Evolutionary conservation across 2,113 vertebrate species (phyloP).

Genomic region (Nestor notabilis): DNA sequence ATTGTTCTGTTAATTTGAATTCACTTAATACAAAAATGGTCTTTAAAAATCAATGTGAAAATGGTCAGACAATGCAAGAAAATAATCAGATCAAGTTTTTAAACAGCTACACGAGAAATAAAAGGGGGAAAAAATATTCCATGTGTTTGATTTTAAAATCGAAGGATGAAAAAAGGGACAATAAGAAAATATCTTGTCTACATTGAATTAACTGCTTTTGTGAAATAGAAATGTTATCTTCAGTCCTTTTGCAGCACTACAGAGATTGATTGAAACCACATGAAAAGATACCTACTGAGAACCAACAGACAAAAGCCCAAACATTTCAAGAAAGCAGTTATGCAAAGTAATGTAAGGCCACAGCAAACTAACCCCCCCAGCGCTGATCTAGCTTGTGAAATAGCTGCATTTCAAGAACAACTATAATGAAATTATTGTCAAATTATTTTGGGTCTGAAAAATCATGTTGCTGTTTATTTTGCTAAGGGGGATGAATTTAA

Average conservation of each 20-base stretch:
- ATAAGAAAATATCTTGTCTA: not conserved
- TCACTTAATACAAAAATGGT: not conserved
- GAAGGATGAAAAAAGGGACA: not conserved
- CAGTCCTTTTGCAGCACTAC: not conserved
- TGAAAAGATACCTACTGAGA: slow-evolving; percentile 26
- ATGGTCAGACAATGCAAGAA: not conserved
- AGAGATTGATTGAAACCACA: slow-evolving; percentile 5
- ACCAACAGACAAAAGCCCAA: not conserved
- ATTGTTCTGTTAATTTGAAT: not conserved
- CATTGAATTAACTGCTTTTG: not conserved
- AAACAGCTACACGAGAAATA: not conserved
- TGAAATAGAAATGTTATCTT: not conserved
- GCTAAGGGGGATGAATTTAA: not conserved
- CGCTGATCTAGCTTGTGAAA: slow-evolving; percentile 15
- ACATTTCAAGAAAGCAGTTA: slow-evolving; percentile 15
- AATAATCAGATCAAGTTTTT: not conserved
- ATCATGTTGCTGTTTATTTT: not conserved
- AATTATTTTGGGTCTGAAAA: not conserved
- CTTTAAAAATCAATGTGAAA: not conserved
- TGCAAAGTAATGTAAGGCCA: not conserved
- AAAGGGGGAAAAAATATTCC: not conserved
- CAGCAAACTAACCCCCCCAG: not conserved
- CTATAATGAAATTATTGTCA: not conserved
- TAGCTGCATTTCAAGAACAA: not conserved
- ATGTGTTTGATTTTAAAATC: not conserved